Base-by-base conservation (phyloP, 2,797 vertebrate genomes). In the Manis crassicaudata region DNA sequence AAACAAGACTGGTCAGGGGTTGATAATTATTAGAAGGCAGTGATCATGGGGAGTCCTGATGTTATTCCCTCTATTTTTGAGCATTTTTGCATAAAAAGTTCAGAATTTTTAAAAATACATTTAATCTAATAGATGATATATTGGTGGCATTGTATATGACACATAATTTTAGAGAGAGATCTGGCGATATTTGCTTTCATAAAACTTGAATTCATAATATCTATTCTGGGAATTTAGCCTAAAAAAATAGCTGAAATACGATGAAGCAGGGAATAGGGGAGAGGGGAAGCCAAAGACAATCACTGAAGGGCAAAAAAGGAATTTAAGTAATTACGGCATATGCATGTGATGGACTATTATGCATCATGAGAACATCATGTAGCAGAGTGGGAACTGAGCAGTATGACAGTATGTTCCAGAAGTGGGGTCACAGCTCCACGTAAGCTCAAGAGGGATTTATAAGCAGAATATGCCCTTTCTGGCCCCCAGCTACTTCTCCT, bases 41-140 rank as follows among this genome's bases (percentile, higher is more conserved):
- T 81, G 54, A 63, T 67, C 43, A 62, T 5, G 21, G 29, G 16
- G 17, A 46, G 27, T 73, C 27, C 35, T 90, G 9, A 21, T 35
- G 25, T 35, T 79, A 23, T 43, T 85, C 8, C 77, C 18, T 83
- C 40, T 89, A 77, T n/a, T 94, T 80, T 75, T 67, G 25, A n/a
- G 27, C 58, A 60, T 67, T 50, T 75, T 92, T 75, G 16, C 11
- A 70, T 80, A 14, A 40, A 84, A 93, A 18, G 16, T 58, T 79
- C 75, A 23, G 84, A 73, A 63, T 85, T 10, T 50, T 88, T 89
- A 23, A 2, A 88, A 88, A 80, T 75, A n/a, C 3, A 62, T 29
- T 97, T 76, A 92, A 89, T 65, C 60, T 67, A 73, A 72, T 54
- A 65, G 17, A 68, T 35, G 82, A 83, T 84, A 46, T 73, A 75